These are phyloP conservation scores for Microcebus murinus DNA, from an alignment of 2,113 vertebrate species.

Conservation along the genomic window DNA sequence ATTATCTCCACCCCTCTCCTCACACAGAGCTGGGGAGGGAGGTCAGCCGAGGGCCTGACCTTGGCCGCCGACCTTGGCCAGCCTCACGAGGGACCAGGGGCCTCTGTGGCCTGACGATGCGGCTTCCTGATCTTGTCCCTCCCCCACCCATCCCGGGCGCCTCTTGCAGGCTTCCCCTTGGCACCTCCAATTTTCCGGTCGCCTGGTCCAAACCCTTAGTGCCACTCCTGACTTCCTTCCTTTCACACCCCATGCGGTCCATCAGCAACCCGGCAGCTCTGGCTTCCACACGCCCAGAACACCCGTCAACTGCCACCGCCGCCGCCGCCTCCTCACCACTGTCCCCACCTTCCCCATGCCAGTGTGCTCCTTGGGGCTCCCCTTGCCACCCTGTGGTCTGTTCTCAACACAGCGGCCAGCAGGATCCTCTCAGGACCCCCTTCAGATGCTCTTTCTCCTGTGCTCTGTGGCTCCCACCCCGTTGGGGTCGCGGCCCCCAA, in stretches of 20 bases:
- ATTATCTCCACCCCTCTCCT: not conserved
- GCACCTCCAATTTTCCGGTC: too few species aligned
- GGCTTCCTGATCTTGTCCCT: not conserved
- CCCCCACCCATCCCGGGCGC: fast-evolving
- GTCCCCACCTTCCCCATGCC: not conserved
- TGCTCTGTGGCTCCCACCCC: too few species aligned
- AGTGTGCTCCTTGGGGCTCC: too few species aligned
- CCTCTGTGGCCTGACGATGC: not conserved
- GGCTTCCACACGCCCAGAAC: not conserved
- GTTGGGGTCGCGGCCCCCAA: not conserved
- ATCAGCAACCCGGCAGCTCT: not conserved
- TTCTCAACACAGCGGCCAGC: not conserved
- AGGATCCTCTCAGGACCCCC: not conserved
- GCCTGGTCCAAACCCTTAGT: not conserved
- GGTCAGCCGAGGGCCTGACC: not conserved
- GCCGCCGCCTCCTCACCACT: not conserved
- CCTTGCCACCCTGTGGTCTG: fast-evolving
- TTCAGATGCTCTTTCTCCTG: not conserved
- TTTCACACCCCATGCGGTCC: not conserved
- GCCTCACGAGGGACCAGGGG: fast-evolving
- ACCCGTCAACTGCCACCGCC: not conserved
- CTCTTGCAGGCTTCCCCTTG: not conserved
- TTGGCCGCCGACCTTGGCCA: not conserved
- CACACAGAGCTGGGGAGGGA: not conserved
- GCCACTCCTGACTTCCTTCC: not conserved